phyloP scores from a whole-genome alignment of 2,113 vertebrate genomes.

The Seriola aureovittata region DNA sequence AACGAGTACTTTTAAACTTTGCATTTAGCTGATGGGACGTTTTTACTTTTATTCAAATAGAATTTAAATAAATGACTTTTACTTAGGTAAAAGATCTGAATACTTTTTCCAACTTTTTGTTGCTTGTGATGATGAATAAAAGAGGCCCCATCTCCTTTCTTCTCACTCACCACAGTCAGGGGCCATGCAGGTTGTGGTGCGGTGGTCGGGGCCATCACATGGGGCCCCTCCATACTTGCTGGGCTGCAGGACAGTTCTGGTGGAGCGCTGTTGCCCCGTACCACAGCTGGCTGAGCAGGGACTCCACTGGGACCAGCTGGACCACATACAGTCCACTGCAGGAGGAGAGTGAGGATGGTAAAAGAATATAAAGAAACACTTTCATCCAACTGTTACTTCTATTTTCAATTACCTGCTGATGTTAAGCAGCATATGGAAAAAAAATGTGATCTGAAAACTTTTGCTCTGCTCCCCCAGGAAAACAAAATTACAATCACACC shows the following conservation, averaged over 20 bases:
- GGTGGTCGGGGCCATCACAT: slow-evolving; percentile 72
- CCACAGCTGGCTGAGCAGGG: slow-evolving; percentile 85
- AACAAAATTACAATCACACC: background rate
- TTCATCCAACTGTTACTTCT: background rate
- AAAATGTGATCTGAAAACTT: background rate
- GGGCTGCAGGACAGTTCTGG: slow-evolving; percentile 59
- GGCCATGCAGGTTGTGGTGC: slow-evolving; percentile 54
- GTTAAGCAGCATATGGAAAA: background rate
- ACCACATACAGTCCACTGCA: slow-evolving; percentile 85
- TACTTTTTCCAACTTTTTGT: too few relatives aligned
- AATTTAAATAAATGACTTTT: too few relatives aligned
- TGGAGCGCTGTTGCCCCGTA: slow-evolving; percentile 74
- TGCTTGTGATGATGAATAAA: background rate
- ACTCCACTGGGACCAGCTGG: slow-evolving; percentile 84
- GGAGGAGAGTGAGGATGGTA: background rate
- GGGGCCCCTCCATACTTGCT: slow-evolving; percentile 75
- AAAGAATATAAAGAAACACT: background rate
- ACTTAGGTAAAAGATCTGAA: too few relatives aligned
- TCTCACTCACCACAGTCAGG: slow-evolving; percentile 80
- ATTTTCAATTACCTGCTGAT: background rate
- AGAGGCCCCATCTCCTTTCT: background rate
- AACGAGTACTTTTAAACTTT: too few relatives aligned
- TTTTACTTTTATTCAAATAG: too few relatives aligned
- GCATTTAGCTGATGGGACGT: too few relatives aligned
- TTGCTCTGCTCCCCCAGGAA: background rate